Conservation (phyloP, 2,797 vertebrate species). For the Chaenodraco wilsoni region DNA sequence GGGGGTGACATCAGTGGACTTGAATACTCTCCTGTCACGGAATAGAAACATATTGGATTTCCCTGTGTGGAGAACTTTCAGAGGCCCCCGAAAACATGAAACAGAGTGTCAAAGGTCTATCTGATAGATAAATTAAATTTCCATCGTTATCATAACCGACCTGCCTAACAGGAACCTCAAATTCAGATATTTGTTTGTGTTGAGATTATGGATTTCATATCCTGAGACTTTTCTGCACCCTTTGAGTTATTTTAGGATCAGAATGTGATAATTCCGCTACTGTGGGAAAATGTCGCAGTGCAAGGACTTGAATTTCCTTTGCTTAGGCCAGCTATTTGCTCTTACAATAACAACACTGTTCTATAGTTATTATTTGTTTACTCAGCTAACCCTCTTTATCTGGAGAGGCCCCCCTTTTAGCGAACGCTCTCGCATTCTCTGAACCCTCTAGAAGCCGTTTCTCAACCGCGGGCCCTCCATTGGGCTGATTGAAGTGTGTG, state of each 20-base stretch:
- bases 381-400: conserved; percentile 73
- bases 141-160: conserved; percentile 22
- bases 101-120: conserved; percentile 50
- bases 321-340: conserved; percentile 63
- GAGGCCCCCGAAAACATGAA: background rate
- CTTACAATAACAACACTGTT: conserved; percentile 76
- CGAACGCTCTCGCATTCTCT: conserved; percentile 31
- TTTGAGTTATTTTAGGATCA: conserved; percentile 40
- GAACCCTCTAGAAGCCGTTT: conserved; percentile 70
- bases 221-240: conserved; percentile 25
- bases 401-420: conserved; percentile 57
- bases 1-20: conserved; percentile 70
- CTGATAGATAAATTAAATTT: conserved; percentile 55
- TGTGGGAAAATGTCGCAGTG: conserved; percentile 74
- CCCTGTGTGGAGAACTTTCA: conserved; percentile 15
- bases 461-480: conserved; percentile 42
- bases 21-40: conserved; percentile 41
- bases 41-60: conserved; percentile 34
- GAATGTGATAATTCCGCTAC: conserved; percentile 51
- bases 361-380: conserved; percentile 72
- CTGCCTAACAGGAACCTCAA: conserved; percentile 28
- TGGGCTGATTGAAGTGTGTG: conserved; percentile 54
- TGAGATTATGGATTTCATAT: conserved; percentile 40
- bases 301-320: conserved; percentile 65
- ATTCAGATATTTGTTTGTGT: conserved; percentile 46